Conservation (phyloP, 1,140 invertebrate genomes). For the Zaprionus davidi region DNA sequence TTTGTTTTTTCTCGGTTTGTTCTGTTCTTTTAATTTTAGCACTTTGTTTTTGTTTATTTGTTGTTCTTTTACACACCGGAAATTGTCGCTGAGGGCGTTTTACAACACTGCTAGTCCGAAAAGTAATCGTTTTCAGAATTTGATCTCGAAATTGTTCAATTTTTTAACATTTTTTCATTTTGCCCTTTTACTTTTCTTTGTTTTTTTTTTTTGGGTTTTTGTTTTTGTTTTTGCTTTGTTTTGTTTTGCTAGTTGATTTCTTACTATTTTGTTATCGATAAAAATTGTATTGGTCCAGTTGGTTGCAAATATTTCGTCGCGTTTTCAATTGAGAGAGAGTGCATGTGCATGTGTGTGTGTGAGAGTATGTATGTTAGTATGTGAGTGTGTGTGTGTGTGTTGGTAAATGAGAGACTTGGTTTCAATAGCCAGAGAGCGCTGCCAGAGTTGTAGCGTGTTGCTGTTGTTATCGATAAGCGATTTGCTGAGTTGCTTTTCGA, state of each 20-base stretch:
- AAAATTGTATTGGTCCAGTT: constrained; percentile 81
- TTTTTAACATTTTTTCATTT: constrained; percentile 36
- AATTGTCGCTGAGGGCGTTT: constrained; percentile 50
- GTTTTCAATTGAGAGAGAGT: constrained; percentile 32
- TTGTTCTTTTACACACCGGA: constrained; percentile 54
- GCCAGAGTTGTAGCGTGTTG: constrained; percentile 79
- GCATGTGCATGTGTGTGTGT: constrained; percentile 29
- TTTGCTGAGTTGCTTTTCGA: constrained; percentile 61
- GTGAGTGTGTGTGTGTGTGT: constrained; percentile 28
- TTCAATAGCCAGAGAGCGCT: constrained; percentile 76
- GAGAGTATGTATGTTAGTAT: constrained; percentile 30
- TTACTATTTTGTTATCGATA: constrained; percentile 59
- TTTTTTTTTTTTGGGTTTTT: constrained; percentile 28
- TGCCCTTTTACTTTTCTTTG: constrained; percentile 18
- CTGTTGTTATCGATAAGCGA: constrained; percentile 42
- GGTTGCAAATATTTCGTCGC: constrained; percentile 59
- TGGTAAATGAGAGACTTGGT: constrained; percentile 33
- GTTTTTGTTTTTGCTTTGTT: constrained; percentile 19
- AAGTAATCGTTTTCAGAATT: constrained; percentile 42
- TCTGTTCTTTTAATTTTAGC: constrained; percentile 26
- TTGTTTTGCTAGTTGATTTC: constrained; percentile 24
- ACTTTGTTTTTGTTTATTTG: constrained; percentile 42
- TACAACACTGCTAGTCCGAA: constrained; percentile 62
- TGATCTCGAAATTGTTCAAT: constrained; percentile 43
- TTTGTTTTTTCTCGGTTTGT: constrained; percentile 19